Conservation (phyloP, 2,888 invertebrate species). For the Ennomos fuscantarius region DNA sequence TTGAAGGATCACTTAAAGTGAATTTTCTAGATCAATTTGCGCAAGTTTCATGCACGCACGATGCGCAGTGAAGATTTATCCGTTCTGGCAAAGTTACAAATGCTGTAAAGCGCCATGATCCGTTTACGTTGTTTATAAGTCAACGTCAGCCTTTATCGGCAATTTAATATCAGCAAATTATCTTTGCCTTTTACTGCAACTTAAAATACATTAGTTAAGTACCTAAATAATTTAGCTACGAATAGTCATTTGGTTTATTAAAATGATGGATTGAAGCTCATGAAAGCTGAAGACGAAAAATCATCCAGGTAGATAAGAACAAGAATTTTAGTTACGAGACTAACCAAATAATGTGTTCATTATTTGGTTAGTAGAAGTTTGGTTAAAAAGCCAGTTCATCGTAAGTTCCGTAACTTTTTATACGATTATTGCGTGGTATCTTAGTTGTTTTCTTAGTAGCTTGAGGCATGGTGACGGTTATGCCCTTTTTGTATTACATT, state of each 20-base stretch:
- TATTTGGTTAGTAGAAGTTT: too few species aligned
- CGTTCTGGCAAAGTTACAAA: constrained; percentile 16
- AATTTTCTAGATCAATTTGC: not conserved
- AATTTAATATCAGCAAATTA: not conserved
- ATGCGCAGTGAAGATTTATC: not conserved
- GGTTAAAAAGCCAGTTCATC: constrained; percentile 40
- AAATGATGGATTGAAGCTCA: too few species aligned
- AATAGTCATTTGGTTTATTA: too few species aligned
- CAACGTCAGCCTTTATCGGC: constrained; percentile 6
- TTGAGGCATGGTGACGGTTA: constrained; percentile 80
- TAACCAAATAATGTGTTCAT: not conserved
- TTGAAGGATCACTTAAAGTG: too few species aligned
- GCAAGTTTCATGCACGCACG: not conserved
- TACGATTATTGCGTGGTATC: constrained; percentile 40
- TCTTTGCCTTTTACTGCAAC: constrained; percentile 12
- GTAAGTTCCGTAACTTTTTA: constrained; percentile 20
- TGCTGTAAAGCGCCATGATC: constrained; percentile 9
- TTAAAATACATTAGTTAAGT: not conserved
- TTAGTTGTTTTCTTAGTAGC: constrained; percentile 63
- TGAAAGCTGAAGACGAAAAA: not conserved
- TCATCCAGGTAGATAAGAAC: constrained; percentile 12
- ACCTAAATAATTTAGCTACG: too few species aligned
- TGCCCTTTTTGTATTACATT: constrained; percentile 38
- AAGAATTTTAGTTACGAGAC: not conserved
- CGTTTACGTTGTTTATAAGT: constrained; percentile 11